Conservation (phyloP, 2,888 invertebrate genomes). For the Caenorhabditis becei region DNA sequence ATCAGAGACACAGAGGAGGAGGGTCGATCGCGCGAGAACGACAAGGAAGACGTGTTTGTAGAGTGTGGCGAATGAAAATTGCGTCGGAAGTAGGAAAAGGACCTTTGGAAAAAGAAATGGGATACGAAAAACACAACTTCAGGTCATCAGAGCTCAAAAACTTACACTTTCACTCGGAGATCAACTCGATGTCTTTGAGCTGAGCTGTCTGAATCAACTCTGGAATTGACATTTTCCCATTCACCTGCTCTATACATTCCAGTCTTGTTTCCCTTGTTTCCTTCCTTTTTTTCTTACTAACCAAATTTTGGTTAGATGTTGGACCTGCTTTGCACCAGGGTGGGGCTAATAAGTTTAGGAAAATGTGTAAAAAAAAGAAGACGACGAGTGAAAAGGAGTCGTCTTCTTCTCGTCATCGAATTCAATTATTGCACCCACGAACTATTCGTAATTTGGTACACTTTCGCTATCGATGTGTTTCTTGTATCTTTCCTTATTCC, state of each 20-base stretch:
- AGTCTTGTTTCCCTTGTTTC: conserved; percentile 10
- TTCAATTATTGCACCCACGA: conserved; percentile 27
- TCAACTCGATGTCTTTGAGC: background rate
- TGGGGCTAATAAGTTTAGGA: conserved; percentile 41
- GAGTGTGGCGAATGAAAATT: background rate
- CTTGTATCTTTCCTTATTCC: background rate
- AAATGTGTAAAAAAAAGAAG: conserved; percentile 32
- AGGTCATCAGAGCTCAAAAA: conserved; percentile 2
- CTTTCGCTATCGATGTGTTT: background rate
- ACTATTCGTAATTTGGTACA: conserved; percentile 21
- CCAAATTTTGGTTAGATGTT: conserved; percentile 16
- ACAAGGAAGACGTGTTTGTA: background rate
- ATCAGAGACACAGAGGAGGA: conserved; percentile 16
- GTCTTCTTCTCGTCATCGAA: conserved; percentile 40
- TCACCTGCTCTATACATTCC: conserved; percentile 27
- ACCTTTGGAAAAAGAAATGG: background rate
- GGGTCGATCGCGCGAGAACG: background rate
- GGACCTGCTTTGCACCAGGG: conserved; percentile 47
- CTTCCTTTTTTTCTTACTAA: background rate
- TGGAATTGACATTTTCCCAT: conserved; percentile 25
- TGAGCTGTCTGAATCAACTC: too few relatives aligned
- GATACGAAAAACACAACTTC: conserved; percentile 4
- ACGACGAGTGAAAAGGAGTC: conserved; percentile 41
- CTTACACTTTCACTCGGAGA: conserved; percentile 1
- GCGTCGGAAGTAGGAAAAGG: background rate